Conservation (phyloP, 2,113 vertebrate genomes). For the Burhinus bistriatus region DNA sequence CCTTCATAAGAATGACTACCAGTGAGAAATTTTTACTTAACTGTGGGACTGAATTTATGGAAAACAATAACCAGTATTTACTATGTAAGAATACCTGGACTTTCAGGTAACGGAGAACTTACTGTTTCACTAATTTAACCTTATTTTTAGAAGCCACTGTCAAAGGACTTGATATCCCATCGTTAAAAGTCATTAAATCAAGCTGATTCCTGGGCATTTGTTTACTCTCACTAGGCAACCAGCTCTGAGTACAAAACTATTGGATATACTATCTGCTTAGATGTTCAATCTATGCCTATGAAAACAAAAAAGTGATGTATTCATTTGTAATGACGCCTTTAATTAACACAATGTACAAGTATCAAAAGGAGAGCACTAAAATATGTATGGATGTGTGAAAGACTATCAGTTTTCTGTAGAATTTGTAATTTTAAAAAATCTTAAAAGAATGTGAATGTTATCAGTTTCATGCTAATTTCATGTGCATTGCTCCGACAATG, state of each 20-base stretch:
- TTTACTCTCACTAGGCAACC: conserved; percentile 19
- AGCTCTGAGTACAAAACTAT: neutral
- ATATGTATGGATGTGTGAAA: neutral
- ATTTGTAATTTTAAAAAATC: neutral
- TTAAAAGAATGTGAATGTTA: neutral
- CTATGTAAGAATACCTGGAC: neutral
- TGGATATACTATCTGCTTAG: neutral
- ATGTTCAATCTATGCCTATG: neutral
- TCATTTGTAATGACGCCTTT: neutral
- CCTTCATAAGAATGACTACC: neutral
- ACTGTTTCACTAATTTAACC: neutral
- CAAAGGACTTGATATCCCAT: neutral
- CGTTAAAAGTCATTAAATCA: conserved; percentile 18
- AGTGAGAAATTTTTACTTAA: neutral
- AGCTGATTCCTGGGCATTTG: neutral
- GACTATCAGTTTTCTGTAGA: neutral
- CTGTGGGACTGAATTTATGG: neutral
- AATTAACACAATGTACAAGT: neutral
- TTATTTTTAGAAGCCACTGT: neutral
- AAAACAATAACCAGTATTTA: neutral
- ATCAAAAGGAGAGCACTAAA: neutral
- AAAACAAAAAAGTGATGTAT: conserved; percentile 9
- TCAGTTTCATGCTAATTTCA: neutral
- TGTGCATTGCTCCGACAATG: fast-evolving
- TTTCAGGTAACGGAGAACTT: neutral